phyloP scores from a whole-genome alignment of 2,797 vertebrate species.

The Coregonus sp. region DNA sequence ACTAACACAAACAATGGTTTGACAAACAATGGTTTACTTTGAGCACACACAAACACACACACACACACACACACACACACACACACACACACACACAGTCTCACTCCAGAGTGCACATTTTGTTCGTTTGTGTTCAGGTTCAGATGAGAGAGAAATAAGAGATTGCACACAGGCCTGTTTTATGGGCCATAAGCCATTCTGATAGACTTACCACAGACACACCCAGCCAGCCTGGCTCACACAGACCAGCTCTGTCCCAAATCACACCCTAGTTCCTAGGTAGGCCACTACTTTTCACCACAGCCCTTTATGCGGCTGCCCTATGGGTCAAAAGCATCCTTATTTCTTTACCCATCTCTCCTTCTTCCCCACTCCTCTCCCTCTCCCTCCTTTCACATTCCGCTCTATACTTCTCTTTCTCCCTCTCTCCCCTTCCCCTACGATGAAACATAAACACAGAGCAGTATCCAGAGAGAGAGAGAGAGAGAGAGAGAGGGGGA shows the following conservation, averaged over 20 bases:
- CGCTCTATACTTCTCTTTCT: constrained; percentile 30
- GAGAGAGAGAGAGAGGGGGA: neutral
- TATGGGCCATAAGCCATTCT: neutral
- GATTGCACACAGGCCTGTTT: neutral
- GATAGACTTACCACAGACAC: no score
- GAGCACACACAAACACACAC: neutral
- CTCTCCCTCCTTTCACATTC: constrained; percentile 12
- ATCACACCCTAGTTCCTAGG: neutral
- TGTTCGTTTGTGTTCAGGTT: neutral
- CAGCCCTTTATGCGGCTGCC: neutral
- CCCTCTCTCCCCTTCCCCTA: constrained; percentile 37
- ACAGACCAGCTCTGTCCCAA: neutral
- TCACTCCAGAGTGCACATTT: neutral
- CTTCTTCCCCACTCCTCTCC: constrained; percentile 30
- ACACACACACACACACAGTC: no score
- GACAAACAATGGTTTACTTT: neutral
- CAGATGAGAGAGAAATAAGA: no score
- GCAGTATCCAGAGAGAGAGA: constrained; percentile 44
- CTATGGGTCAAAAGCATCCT: constrained; percentile 22
- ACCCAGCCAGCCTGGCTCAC: neutral
- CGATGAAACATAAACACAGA: constrained; percentile 42
- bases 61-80: neutral
- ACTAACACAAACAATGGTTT: neutral
- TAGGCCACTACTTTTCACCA: neutral
- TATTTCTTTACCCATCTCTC: constrained; percentile 39